Evolutionary conservation across 1,140 invertebrate genomes (phyloP), one percentile per base, ranked within the genome.

Genomic region (Metaphire vulgaris): DNA sequence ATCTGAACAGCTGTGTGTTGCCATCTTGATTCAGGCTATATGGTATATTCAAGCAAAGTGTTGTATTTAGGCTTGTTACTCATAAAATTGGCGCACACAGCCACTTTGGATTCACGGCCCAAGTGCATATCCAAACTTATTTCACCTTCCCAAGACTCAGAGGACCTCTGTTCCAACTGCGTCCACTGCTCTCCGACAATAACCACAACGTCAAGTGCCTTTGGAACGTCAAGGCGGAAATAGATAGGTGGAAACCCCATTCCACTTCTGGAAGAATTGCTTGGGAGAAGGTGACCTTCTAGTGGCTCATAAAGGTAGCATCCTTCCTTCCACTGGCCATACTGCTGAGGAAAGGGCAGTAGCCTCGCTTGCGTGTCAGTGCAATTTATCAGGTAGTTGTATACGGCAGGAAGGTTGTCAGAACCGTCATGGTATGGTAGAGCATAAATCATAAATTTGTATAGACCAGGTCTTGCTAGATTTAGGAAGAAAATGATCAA

Each of bases 311-410:
- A 80, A 75, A 87, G 80, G 78, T 81, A 85, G 77, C 86, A 87
- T 0, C 85, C 86, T 72, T 87, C 85, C 77, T 87, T 87, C 86
- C 86, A 87, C 78, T 87, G 86, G 21, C 83, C 84, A 72, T 86
- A 87, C 78, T 87, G 86, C 78, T 84, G 83, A n/a, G 86, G 85
- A 80, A 83, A 87, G 16, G 83, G 82, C 31, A 70, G 26, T 15
- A 31, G 70, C 2, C 33, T 34, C 1, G 75, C 31, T 75, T 79
- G 80, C 1, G 82, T 81, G 15, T 81, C 79, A 41, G 79, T 76
- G 64, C 83, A 84, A 77, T 85, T 83, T 77, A 86, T 83, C 74
- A 86, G 79, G 78, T 86, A 86, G 80, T 86, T 86, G 80, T 82
- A 86, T 0, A 86, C 84, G 26, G 85, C 85, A 21, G 85, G 85